phyloP scores from a whole-genome alignment of 2,797 vertebrate genomes.

The Peromyscus eremicus region DNA sequence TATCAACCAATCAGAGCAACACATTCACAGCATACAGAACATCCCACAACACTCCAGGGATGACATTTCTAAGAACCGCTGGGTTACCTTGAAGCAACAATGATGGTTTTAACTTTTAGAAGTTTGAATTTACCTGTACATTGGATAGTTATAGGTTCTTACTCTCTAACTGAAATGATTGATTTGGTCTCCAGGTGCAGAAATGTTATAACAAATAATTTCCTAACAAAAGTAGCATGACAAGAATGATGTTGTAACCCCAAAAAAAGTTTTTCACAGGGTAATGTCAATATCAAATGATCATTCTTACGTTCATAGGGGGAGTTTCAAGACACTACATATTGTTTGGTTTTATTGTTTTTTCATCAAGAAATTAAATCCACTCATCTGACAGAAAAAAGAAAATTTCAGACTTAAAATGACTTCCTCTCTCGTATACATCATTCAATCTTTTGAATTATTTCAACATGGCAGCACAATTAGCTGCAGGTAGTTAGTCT shows the following conservation, averaged over 20 bases:
- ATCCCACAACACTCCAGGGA: neutral
- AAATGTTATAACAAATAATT: slow-evolving; percentile 60
- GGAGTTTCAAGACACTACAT: neutral
- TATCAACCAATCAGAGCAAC: no score
- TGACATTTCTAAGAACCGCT: neutral
- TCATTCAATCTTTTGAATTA: slow-evolving; percentile 60
- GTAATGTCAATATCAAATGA: slow-evolving; percentile 17
- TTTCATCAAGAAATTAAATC: slow-evolving; percentile 47
- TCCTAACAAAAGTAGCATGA: slow-evolving; percentile 19
- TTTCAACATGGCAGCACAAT: slow-evolving; percentile 20
- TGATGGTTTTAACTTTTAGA: neutral
- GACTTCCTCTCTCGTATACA: slow-evolving; percentile 32
- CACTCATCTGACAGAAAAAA: neutral
- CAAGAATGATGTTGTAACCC: neutral
- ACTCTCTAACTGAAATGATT: neutral
- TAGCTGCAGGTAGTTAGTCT: slow-evolving; percentile 17
- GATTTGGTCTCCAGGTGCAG: slow-evolving; percentile 15
- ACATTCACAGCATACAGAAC: no score
- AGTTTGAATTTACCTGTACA: slow-evolving; percentile 18
- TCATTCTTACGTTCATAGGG: neutral
- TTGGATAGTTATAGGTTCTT: slow-evolving; percentile 29
- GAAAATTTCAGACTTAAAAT: slow-evolving; percentile 47
- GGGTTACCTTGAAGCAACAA: neutral
- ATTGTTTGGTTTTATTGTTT: neutral
- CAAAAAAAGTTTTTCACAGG: neutral